Base-by-base conservation (phyloP, 2,888 invertebrate genomes). In the Mechanitis mazaeus region DNA sequence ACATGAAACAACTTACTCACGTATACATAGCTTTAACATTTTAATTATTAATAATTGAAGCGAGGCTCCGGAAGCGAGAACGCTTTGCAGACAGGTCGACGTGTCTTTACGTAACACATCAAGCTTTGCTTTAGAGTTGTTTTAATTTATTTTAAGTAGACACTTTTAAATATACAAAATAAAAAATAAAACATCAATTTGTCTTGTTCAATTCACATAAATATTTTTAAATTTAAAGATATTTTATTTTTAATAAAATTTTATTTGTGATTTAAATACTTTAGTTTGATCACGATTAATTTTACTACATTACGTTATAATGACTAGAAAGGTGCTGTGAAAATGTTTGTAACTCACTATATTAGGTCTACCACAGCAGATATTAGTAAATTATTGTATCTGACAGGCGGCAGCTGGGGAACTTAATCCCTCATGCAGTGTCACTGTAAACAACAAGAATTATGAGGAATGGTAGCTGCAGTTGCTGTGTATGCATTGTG, bases 301-400 rank as follows among this genome's bases (percentile, higher is more conserved):
- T 20, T 46, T 11, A 20, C 12, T 20, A 46, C 20, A 5, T 12
- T n/a, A 45, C n/a, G 3, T 20, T 20, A 46, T 47, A 47, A 5
- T 47, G n/a, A 47, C 28, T 12, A 47, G 47, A 47, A 47, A 47
- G n/a, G 47, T 47, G 6, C n/a, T 20, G 4, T 47, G 11, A 11
- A 12, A 47, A 28, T 47, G 28, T 4, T 47, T 20, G 55, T n/a
- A 7, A 45, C 20, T 42, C 33, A 73, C 73, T 77, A 80, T 79
- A 83, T 79, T 79, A 79, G 79, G 79, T 80, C 82, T 81, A 76
- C 80, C 79, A 78, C 75, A 78, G 79, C 81, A 83, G 83, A 81
- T 81, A 78, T 83, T 84, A 81, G 81, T 84, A 80, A 83, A 83
- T 85, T 83, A 84, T 83, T 83, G 83, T 80, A 84, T 82, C 81